Percentiles rank a stretch among this genome's conserved stretches.
Evolutionary conservation across 2,797 vertebrate species (phyloP).

Genomic region (Falco concolor): DNA sequence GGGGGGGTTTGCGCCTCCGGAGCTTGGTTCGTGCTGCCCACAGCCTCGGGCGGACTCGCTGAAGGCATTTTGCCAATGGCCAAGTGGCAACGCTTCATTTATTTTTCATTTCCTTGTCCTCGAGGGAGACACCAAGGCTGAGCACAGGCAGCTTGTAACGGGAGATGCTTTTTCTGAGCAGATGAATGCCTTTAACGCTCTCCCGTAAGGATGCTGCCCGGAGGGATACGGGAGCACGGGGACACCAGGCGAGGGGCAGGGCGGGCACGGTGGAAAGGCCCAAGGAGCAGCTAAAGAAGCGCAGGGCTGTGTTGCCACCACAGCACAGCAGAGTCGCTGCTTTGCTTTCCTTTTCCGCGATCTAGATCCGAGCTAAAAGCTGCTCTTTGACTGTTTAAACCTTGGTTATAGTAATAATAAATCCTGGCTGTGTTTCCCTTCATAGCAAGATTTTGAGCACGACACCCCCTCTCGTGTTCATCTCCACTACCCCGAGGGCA

Average conservation of each 20-base stretch:
- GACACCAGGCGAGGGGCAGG: accelerated
- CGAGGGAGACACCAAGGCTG: accelerated
- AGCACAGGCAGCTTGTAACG: neutral
- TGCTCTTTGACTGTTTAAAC: neutral
- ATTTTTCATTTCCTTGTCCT: neutral
- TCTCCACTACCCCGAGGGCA: accelerated
- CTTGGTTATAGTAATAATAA: neutral
- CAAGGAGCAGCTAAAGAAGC: neutral
- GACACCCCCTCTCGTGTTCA: neutral
- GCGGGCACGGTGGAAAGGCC: no score
- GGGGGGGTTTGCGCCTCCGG: neutral
- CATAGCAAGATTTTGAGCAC: neutral
- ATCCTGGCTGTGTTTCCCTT: neutral
- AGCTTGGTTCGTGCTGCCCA: neutral
- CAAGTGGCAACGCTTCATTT: accelerated
- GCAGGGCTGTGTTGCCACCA: neutral
- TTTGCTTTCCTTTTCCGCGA: neutral
- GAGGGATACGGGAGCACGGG: accelerated
- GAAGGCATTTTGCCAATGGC: neutral
- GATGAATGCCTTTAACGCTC: accelerated
- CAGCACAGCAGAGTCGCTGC: no score
- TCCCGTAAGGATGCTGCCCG: neutral
- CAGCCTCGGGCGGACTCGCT: neutral
- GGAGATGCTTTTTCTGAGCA: neutral
- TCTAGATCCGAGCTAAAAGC: neutral